phyloP scores from a whole-genome alignment of 2,113 vertebrate species.

The Bungarus multicinctus region DNA sequence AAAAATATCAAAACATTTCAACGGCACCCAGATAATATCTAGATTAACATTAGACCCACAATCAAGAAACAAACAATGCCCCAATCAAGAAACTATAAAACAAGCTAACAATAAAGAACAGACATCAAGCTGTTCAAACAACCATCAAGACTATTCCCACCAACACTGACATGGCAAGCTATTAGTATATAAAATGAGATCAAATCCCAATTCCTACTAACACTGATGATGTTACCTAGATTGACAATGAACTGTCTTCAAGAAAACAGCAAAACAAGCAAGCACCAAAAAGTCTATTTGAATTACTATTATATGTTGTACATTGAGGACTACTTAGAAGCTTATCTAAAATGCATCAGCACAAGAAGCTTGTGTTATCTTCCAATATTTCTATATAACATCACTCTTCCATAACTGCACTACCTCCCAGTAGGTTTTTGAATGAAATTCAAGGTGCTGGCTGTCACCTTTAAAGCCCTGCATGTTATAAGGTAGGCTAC shows the following conservation, averaged over 20 bases:
- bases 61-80: neutral
- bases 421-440: neutral
- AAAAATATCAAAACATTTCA: neutral
- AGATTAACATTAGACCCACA: neutral
- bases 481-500: neutral
- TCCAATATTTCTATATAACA: neutral
- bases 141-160: neutral
- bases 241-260: neutral
- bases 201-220: neutral
- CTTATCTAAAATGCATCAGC: neutral
- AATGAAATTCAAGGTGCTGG: neutral
- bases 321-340: neutral
- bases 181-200: neutral
- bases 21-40: neutral
- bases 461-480: neutral
- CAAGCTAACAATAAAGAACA: neutral
- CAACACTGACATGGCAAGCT: neutral
- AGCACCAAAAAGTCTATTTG: neutral
- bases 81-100: neutral
- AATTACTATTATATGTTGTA: neutral
- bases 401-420: neutral
- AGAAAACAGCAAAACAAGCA: neutral
- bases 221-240: neutral
- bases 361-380: neutral
- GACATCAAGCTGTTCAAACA: neutral